A percentile compares a stretch with the other conserved stretches of the same genome.
phyloP scores from a whole-genome alignment of 2,888 invertebrate species.

The Rhagonycha fulva region DNA sequence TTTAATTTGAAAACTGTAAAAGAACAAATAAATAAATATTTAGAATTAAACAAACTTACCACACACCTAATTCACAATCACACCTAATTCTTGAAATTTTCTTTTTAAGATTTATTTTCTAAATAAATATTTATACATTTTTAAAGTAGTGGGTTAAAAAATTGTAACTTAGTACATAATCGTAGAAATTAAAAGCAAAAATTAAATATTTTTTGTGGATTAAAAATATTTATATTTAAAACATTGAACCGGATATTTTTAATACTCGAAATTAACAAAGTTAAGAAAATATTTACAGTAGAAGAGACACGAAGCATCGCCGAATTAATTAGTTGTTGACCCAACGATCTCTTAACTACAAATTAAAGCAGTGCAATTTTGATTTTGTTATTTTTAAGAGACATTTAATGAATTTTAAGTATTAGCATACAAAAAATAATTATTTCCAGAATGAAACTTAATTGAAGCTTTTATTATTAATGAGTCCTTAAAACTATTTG shows the following conservation, averaged over 20 bases:
- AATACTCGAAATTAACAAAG: neutral
- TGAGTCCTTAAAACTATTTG: conserved; percentile 16
- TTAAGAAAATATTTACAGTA: neutral
- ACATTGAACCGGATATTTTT: neutral
- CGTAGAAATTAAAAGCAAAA: too few species aligned
- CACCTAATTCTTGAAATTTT: too few species aligned
- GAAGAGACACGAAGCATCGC: neutral
- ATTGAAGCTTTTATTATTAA: neutral
- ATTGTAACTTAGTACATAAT: too few species aligned
- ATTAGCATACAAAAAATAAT: neutral
- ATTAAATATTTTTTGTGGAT: too few species aligned
- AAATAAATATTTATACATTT: too few species aligned
- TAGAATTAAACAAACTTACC: too few species aligned
- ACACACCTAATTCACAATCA: too few species aligned
- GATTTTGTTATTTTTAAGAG: neutral
- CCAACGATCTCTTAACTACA: neutral
- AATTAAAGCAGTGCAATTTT: neutral
- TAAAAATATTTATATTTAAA: too few species aligned
- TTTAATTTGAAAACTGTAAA: too few species aligned
- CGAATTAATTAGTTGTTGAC: neutral
- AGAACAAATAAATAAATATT: too few species aligned
- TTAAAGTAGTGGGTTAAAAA: too few species aligned
- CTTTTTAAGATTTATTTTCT: too few species aligned
- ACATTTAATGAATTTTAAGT: neutral
- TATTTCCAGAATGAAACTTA: neutral